Evolutionary conservation across 2,888 invertebrate species (phyloP), one percentile per base, ranked within the genome.

Genomic region (Drosophila monieri): DNA sequence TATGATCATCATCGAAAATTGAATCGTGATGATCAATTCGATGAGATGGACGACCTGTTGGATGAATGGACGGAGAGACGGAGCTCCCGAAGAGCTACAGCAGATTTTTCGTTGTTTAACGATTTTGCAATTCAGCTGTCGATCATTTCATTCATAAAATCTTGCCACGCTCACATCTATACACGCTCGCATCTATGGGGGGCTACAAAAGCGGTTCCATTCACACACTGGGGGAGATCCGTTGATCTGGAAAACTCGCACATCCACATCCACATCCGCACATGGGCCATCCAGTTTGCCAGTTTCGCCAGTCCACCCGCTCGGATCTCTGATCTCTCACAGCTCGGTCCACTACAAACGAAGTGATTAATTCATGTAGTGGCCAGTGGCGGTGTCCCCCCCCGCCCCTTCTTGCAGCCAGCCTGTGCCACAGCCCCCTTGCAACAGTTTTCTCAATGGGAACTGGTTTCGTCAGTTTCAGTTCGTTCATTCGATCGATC

Each of bases 71-170:
- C 27, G 25, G 25, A 27, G n/a, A 84, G 71, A 74, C 27, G 6
- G 8, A 1, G 6, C 68, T 56, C 56, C 57, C 57, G 41, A 41
- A 55, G 37, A 54, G 48, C 49, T 53, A 6, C 56, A 62, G 37
- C 61, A 65, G 44, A 48, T 49, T 75, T 66, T 74, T 78, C 70
- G 80, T 77, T 80, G 76, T 80, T 84, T 70, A 76, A 77, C 76
- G 74, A 79, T 88, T 86, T 80, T 80, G 86, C 90, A 89, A 90
- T 90, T 89, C 90, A 89, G 88, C 88, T 88, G 88, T 88, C 88
- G 89, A 88, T 89, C 85, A 85, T 77, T 88, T 89, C 88, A 88
- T 88, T 88, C 88, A 88, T 88, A 88, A 88, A 89, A 81, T 77
- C 60, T 61, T 61, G 60, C 74, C 77, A 76, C 66, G 74, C 73